These are phyloP conservation scores for Thymelicus acteon DNA, from an alignment of 2,888 invertebrate species.

Conservation along the genomic window DNA sequence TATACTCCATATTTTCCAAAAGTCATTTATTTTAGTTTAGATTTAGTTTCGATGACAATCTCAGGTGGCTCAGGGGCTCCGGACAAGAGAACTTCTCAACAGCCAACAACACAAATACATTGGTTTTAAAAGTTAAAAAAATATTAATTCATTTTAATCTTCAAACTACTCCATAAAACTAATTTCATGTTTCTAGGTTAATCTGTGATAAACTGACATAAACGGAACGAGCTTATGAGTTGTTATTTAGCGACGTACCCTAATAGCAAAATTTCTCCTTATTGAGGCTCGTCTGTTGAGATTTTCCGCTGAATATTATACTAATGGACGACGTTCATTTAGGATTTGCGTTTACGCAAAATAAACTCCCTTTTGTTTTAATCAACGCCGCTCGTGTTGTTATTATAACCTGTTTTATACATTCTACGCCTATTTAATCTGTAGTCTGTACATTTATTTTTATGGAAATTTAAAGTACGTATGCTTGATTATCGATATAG, in stretches of 20 bases:
- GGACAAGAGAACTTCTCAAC: too few relatives aligned
- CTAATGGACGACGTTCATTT: constrained; percentile 29
- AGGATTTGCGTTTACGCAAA: constrained; percentile 18
- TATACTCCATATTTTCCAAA: too few relatives aligned
- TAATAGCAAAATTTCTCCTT: constrained; percentile 26
- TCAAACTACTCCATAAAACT: neutral
- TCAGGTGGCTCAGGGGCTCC: too few relatives aligned
- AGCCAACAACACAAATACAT: too few relatives aligned
- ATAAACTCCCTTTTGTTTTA: constrained; percentile 29
- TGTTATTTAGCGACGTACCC: neutral
- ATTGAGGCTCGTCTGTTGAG: constrained; percentile 12
- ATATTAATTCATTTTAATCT: neutral
- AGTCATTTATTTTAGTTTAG: too few relatives aligned
- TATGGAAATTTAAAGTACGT: too few relatives aligned
- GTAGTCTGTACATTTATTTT: too few relatives aligned
- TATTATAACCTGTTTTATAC: neutral
- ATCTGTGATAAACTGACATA: neutral
- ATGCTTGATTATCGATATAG: too few relatives aligned
- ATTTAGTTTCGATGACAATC: too few relatives aligned
- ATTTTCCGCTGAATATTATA: constrained; percentile 26
- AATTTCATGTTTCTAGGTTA: neutral
- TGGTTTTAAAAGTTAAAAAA: too few relatives aligned
- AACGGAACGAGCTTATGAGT: neutral
- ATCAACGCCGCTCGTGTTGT: constrained; percentile 6
- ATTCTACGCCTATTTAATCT: too few relatives aligned